Base-by-base conservation (phyloP, 2,797 vertebrate genomes). In the Hylomyscus alleni region DNA sequence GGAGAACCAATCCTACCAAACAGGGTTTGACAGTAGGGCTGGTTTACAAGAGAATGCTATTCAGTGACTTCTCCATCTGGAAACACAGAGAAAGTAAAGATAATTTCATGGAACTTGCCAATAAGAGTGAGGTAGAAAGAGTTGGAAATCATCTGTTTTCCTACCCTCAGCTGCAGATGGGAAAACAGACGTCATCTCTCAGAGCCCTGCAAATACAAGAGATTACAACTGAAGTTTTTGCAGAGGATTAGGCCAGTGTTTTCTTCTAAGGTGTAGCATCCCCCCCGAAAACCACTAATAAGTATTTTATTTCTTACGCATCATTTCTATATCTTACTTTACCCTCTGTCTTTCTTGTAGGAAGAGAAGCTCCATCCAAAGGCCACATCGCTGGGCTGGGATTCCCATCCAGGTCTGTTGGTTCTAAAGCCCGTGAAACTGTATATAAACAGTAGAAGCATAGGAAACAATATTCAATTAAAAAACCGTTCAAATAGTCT, bases 81-180 rank as follows among this genome's bases (percentile, higher is more conserved):
- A 95, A 90, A 80, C n/a, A 22, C 34, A 29, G 44, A 34, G 2
- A 56, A 85, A 93, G 4, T 24, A 85, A 40, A 84, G 87, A 52
- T 47, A 67, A 77, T 77, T 58, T 97, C 31, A 82, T 26, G 86
- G 40, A 95, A 94, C 87, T 85, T 44, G 67, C 52, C 60, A 91
- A 47, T 75, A 77, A 1, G 29, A 31, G 50, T 69, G 65, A 86
- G 58, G 58, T 13, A 69, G 37, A 22, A 75, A 17, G 69, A 58
- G 26, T 54, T 86, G 29, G n/a, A 92, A 78, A 82, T 88, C 58
- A 58, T 85, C 7, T 75, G 20, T 52, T 85, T 95, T 50, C 60
- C 86, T 54, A 91, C 50, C 60, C 12, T 91, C 88, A 87, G 2
- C 34, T 93, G 67, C 29, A 65, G 22, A 56, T 77, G 20, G 47